These are phyloP conservation scores for Enteromius fasciolatus DNA, from an alignment of 2,797 vertebrate genomes.

Conservation along the genomic window DNA sequence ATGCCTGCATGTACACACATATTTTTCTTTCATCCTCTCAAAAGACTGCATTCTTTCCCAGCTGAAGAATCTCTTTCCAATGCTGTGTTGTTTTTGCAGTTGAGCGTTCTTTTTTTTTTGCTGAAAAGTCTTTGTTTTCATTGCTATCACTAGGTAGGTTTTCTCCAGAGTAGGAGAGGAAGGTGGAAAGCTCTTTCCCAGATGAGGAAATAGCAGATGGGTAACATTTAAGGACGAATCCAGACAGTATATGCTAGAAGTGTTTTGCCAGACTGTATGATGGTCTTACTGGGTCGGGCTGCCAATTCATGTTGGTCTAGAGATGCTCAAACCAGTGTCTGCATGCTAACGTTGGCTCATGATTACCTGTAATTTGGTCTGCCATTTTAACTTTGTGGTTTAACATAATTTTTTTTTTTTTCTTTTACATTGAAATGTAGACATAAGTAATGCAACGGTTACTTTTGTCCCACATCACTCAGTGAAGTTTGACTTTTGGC, in stretches of 20 bases:
- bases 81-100: slow-evolving; percentile 41
- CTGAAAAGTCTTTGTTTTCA: slow-evolving; percentile 13
- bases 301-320: slow-evolving; percentile 10
- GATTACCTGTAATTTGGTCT: background rate
- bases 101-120: background rate
- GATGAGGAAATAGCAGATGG: slow-evolving; percentile 73
- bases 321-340: background rate
- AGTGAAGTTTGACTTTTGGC: background rate
- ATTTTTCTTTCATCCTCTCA: slow-evolving; percentile 24
- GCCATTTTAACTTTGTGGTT: background rate
- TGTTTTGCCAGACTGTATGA: slow-evolving; percentile 72
- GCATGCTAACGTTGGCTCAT: background rate
- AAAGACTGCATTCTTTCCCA: slow-evolving; percentile 33
- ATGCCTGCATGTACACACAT: slow-evolving; percentile 43
- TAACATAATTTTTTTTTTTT: background rate
- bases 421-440: background rate
- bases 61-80: slow-evolving; percentile 29
- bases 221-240: slow-evolving; percentile 75
- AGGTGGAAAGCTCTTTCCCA: slow-evolving; percentile 69
- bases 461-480: background rate
- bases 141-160: slow-evolving; percentile 59
- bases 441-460: background rate
- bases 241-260: slow-evolving; percentile 69
- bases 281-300: slow-evolving; percentile 18
- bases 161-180: slow-evolving; percentile 68